These are phyloP conservation scores for Pachyrhynchus sulphureomaculatus DNA, from an alignment of 1,140 invertebrate genomes.

Conservation along the genomic window DNA sequence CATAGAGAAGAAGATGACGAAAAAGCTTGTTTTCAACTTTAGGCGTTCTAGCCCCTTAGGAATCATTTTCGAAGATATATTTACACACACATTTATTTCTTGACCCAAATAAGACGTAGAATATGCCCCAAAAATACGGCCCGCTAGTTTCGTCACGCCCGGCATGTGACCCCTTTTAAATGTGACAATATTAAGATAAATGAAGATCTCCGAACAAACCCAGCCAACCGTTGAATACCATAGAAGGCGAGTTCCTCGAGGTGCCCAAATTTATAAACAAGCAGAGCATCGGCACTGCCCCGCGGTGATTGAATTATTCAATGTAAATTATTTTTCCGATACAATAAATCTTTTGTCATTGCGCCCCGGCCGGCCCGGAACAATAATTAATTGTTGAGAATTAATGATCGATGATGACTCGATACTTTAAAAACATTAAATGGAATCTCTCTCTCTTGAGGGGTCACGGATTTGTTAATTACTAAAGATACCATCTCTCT, in stretches of 20 bases:
- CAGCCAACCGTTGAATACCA: conserved; percentile 5
- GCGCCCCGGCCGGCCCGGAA: conserved; percentile 36
- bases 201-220: no score
- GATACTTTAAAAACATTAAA: conserved; percentile 44
- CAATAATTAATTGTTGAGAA: conserved; percentile 50
- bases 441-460: conserved; percentile 31
- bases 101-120: no score
- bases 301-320: conserved; percentile 47
- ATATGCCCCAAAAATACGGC: no score
- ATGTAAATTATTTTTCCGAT: conserved; percentile 48
- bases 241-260: conserved; percentile 17
- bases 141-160: no score
- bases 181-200: no score
- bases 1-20: no score
- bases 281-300: conserved; percentile 36
- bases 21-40: no score
- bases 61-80: no score
- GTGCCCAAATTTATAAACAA: conserved; percentile 38
- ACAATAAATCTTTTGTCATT: conserved; percentile 50
- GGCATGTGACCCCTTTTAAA: no score
- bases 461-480: conserved; percentile 51
- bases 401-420: conserved; percentile 51
- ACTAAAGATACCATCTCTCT: conserved; percentile 40
- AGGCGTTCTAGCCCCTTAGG: no score
- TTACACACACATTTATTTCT: no score